These are phyloP conservation scores for Periophthalmus magnuspinnatus DNA, from an alignment of 2,797 vertebrate species.

Conservation along the genomic window DNA sequence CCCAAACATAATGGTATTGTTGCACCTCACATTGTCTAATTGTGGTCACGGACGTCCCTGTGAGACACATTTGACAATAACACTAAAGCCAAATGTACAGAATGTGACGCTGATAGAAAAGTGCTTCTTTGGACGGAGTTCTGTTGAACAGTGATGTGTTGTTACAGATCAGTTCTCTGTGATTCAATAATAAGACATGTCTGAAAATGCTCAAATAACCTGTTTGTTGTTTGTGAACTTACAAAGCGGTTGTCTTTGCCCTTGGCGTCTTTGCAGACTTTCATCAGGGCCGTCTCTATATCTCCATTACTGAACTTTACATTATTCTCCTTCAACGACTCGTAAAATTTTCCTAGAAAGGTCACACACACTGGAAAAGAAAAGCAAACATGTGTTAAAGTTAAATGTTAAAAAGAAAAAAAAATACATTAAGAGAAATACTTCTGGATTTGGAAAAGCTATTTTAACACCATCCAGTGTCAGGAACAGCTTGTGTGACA, in stretches of 20 bases:
- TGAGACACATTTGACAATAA: too few species aligned
- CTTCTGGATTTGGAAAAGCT: background rate
- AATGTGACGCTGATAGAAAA: too few species aligned
- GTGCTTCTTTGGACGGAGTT: background rate
- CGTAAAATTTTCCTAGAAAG: constrained; percentile 89
- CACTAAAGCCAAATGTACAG: too few species aligned
- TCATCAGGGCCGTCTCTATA: constrained; percentile 86
- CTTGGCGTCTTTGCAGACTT: constrained; percentile 86
- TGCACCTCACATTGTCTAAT: too few species aligned
- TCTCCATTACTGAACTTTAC: constrained; percentile 80
- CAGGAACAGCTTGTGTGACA: background rate
- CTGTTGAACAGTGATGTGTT: background rate
- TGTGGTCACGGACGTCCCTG: too few species aligned
- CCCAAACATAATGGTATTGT: too few species aligned
- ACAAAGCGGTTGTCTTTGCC: constrained; percentile 97
- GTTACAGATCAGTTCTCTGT: background rate
- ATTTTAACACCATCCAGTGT: background rate
- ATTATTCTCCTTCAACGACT: constrained; percentile 82
- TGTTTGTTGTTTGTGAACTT: constrained; percentile 54
- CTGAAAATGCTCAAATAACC: background rate
- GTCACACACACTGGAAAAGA: constrained; percentile 85
- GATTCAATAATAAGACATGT: background rate
- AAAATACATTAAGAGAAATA: background rate
- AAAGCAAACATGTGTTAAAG: background rate
- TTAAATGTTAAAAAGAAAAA: background rate